Evolutionary conservation across 2,113 vertebrate genomes (phyloP), one percentile per base, ranked within the genome.

Genomic region (Smithornis capensis): DNA sequence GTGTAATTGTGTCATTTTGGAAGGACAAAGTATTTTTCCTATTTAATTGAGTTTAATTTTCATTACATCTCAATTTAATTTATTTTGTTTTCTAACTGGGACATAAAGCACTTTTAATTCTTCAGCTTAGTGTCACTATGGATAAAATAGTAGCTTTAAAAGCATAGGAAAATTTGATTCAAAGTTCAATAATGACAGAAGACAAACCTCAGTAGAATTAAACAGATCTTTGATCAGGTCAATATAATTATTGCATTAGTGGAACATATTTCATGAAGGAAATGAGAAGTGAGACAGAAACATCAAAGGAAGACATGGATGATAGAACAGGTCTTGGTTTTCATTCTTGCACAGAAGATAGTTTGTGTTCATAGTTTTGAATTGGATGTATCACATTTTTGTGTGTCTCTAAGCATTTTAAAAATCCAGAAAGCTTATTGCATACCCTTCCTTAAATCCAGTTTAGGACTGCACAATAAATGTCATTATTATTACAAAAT

Each of bases 391-490:
- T 44, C 89, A 49, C 25, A 50, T 86, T 75, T 94, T 91, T 38
- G 19, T 38, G 19, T 92, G 24, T 85, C 33, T 93, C 37, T 33
- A 85, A 74, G 18, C 22, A 59, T 76, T 68, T 92, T 68, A 90
- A 67, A 77, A 87, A 94, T 93, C 25, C 88, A 86, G 28, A 49
- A 95, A 96, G 49, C 9, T 44, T 89, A 33, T 89, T 92, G 44
- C 42, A 76, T 55, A 55, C 14, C 21, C 31, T 91, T 89, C 24
- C 37, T 10, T 83, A 83, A 87, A 42, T 62, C 31, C 53, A 70
- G 24, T 88, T 97, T 73, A 96, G 44, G 45, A 87, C 31, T 76
- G 65, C 73, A 93, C 23, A 94, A 95, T 94, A 96, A 88, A 96
- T 60, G 55, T 70, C 70, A 97, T 93, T 89, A 94, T 95, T 91